Evolutionary conservation across 35 echinoderm and acorn worm genomes (phyloP), one percentile per base, ranked within the genome.

Genomic region (Chiridota heheva): DNA sequence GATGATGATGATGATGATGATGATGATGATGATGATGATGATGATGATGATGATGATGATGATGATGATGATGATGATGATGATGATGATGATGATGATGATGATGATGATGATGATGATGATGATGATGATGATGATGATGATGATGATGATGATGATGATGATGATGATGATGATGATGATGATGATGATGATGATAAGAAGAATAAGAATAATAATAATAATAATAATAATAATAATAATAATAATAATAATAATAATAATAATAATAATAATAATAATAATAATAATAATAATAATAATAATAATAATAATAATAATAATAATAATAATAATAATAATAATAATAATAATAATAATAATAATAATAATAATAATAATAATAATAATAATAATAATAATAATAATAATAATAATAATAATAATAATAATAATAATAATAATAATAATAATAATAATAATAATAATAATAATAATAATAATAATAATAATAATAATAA

Each of bases 181-280:
- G 60, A 64, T n/a, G 60, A 64, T n/a, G 60, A 64, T n/a, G 60
- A 64, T n/a, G 60, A 64, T n/a, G 60, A 64, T 12, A n/a, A n/a
- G n/a, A n/a, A n/a, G n/a, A n/a, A n/a, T n/a, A n/a, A n/a, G n/a
- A n/a, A n/a, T n/a, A n/a, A 27, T n/a, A 29, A 27, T 7, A 29
- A 29, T 8, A 64, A 64, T 10, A 64, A 13, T 15, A 64, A 64
- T 10, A 64, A 8, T 15, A 64, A 8, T 15, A 64, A 8, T 15
- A 64, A 8, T 15, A 64, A 13, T 15, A 64, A 8, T 15, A 64
- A 8, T 15, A 64, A 8, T 15, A 64, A 8, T 32, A 40, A 36
- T 32, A 40, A 42, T 40, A 72, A 29, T 1, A 72, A 40, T 40
- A 72, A 40, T 18, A 72, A 40, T 40, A 1, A 40, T 18, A 72